These are phyloP conservation scores for Columbina picui DNA, from an alignment of 2,113 vertebrate genomes.

Conservation along the genomic window DNA sequence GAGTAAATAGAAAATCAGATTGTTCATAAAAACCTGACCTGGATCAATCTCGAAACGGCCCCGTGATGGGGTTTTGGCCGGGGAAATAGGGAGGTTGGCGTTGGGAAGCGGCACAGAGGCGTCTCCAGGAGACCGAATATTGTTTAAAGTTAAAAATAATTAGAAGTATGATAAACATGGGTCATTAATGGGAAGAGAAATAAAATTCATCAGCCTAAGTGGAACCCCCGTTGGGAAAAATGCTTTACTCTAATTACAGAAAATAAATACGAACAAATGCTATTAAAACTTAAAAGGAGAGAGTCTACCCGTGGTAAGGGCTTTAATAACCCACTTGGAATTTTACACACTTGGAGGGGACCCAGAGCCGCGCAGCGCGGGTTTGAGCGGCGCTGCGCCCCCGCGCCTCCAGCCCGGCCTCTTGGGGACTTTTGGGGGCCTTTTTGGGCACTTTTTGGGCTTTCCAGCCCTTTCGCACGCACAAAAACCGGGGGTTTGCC, in stretches of 20 bases:
- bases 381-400: too few relatives aligned
- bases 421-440: not conserved
- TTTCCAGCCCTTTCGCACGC: not conserved
- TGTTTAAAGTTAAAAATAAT: conserved; percentile 82
- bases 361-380: too few relatives aligned
- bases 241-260: conserved; percentile 79
- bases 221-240: conserved; percentile 83
- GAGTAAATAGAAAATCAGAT: not conserved
- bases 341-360: not conserved
- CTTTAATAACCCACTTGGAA: conserved; percentile 43
- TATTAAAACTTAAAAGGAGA: conserved; percentile 67
- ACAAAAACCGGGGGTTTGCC: not conserved
- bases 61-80: not conserved
- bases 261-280: conserved; percentile 75
- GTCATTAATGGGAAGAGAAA: conserved; percentile 81
- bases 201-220: conserved; percentile 85
- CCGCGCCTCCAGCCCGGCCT: not conserved
- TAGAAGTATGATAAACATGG: conserved; percentile 84
- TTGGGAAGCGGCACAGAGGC: not conserved
- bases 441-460: accelerated
- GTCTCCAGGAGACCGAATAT: conserved; percentile 68
- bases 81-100: not conserved
- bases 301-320: not conserved
- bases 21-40: not conserved
- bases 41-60: accelerated